These are phyloP conservation scores for Liasis olivaceus DNA, from an alignment of 2,797 vertebrate species.

Conservation along the genomic window DNA sequence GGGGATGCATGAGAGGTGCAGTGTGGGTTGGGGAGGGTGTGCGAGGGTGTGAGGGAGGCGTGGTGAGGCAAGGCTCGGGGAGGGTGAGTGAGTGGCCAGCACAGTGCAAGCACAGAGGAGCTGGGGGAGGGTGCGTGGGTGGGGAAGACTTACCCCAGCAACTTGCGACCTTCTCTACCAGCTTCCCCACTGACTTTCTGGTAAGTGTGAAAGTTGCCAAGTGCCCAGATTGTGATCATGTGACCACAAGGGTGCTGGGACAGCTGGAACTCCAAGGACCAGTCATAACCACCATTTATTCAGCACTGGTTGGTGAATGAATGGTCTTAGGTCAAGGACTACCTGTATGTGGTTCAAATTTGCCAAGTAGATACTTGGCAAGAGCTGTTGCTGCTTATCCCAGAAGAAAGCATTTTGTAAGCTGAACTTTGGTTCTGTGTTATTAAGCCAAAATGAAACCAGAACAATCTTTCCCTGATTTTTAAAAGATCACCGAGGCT, in stretches of 20 bases:
- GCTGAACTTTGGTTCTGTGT: not conserved
- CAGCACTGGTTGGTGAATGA: not conserved
- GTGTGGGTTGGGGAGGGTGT: no score
- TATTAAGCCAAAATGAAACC: not conserved
- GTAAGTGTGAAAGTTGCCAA: not conserved
- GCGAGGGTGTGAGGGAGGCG: no score
- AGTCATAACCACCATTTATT: not conserved
- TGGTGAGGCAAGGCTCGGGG: no score
- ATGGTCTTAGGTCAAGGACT: not conserved
- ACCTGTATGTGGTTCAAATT: not conserved
- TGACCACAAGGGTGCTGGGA: not conserved
- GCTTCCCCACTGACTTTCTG: no score
- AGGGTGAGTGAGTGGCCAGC: no score
- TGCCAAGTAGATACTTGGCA: not conserved
- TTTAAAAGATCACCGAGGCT: not conserved
- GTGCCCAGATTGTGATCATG: not conserved
- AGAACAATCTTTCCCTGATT: not conserved
- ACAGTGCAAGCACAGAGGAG: no score
- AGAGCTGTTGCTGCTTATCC: not conserved
- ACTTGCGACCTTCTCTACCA: no score
- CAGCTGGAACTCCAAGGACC: not conserved
- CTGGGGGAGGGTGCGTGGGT: no score
- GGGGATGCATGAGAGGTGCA: no score
- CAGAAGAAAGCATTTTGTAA: not conserved
- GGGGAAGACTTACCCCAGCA: no score